Conservation (phyloP, 2,888 invertebrate genomes). For the Drosophila kanekoi region DNA sequence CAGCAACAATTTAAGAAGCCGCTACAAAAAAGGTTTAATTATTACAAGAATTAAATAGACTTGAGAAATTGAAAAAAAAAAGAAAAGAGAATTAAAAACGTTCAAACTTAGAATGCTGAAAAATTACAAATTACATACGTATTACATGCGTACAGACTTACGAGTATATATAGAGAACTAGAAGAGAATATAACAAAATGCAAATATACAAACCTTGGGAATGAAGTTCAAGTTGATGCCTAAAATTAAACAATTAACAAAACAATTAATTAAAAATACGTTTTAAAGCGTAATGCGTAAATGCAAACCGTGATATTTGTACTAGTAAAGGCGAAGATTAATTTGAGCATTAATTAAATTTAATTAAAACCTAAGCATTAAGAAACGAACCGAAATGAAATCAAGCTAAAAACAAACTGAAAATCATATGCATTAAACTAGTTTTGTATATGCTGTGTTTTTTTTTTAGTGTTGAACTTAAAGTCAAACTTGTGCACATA, state of each 20-base stretch:
- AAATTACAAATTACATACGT: slow-evolving; percentile 26
- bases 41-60: slow-evolving; percentile 41
- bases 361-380: slow-evolving; percentile 35
- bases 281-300: slow-evolving; percentile 58
- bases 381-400: slow-evolving; percentile 24
- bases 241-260: slow-evolving; percentile 44
- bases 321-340: slow-evolving; percentile 76
- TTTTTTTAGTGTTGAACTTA: slow-evolving; percentile 76
- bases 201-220: slow-evolving; percentile 46
- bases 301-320: slow-evolving; percentile 83
- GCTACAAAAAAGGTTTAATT: slow-evolving; percentile 42
- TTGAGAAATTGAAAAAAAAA: slow-evolving; percentile 25
- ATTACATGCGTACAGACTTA: slow-evolving; percentile 21
- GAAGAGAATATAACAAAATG: slow-evolving; percentile 21
- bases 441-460: slow-evolving; percentile 77
- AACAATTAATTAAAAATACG: slow-evolving; percentile 53
- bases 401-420: slow-evolving; percentile 5
- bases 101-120: slow-evolving; percentile 52
- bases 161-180: slow-evolving; percentile 27
- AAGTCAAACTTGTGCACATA: slow-evolving; percentile 80
- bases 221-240: slow-evolving; percentile 36
- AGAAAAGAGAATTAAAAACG: slow-evolving; percentile 11
- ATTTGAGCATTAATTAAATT: slow-evolving; percentile 59
- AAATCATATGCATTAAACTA: slow-evolving; percentile 61
- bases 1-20: slow-evolving; percentile 26